Base-by-base conservation (phyloP, 2,888 invertebrate genomes). In the Spilarctia lutea region DNA sequence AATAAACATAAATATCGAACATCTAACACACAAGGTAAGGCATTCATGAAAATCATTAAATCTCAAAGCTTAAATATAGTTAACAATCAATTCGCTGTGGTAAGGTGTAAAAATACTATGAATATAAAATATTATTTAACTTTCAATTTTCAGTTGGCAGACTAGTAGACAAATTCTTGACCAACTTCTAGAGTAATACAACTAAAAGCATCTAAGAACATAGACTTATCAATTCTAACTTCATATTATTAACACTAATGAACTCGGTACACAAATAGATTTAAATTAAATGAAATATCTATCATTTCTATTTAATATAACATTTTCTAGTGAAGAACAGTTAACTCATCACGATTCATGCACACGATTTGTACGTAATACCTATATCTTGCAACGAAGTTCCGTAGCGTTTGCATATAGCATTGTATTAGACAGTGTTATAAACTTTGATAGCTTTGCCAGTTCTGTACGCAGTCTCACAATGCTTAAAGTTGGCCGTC, bases 361-460 rank as follows among this genome's bases (percentile, higher is more conserved):
- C 69, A 80, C 79, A 79, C 74, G 75, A 79, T 79, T 71, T 74
- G 77, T 78, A 79, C 75, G 79, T 80, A 85, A 85, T 83, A 13
- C 42, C 16, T 45, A 79, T 82, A 85, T 80, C 83, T 81, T 75
- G 77, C 72, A 77, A 81, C 83, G 81, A 89, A 90, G 86, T 90
- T 89, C 72, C 70, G 24, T 79, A 81, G 81, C 86, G 83, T 90
- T 90, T 90, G 89, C 90, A 89, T 90, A 85, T 83, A 88, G 89
- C 87, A 88, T 91, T 91, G 91, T 90, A 89, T 89, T 88, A 91
- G 90, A 90, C 88, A 86, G 85, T 84, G 89, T 91, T 92, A 90
- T 88, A 91, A 92, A 93, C 86, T 93, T 92, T 91, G 92, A 91
- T 93, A 90, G 91, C 90, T 91, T 91, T 86, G 85, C 88, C 83